Base-by-base conservation (phyloP, 2,797 vertebrate species). In the Betta splendens region DNA sequence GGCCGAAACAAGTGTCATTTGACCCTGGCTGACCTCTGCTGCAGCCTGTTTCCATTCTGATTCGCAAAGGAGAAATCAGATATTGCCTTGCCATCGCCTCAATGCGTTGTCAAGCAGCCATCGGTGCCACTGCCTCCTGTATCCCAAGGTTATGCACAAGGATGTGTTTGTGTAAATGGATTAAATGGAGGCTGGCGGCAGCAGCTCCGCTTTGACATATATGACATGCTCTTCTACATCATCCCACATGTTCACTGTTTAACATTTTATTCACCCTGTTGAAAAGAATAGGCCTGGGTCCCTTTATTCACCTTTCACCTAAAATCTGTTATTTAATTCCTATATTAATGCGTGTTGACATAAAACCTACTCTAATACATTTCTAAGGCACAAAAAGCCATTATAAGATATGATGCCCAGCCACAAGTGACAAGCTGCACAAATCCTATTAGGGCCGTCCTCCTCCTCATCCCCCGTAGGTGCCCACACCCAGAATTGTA, bases 361-460 rank as follows among this genome's bases (percentile, higher is more conserved):
- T 32, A 2, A 47, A 52, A 46, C 3, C 3, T 13, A 35, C 33
- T 32, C 7, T 35, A 40, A 40, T 48, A 33, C 0, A 46, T 53
- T 35, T 52, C 10, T 17, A 1, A 29, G 10, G 2, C 23, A 21
- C 45, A 21, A 43, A 61, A 9, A 57, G 45, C 39, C 61, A 58
- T 61, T 67, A 50, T 33, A 48, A 59, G 54, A 72, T 44, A 25
- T 32, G 29, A 64, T 44, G 60, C 28, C 44, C 26, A 6, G 54
- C 54, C 72, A 65, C 68, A 73, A 66, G 74, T 38, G 22, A 67
- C 69, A 80, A 38, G 38, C 64, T 68, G 73, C 69, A 70, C 64
- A 87, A 88, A 90, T 91, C 88, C 64, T 77, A 64, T 92, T 85
- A 86, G 43, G 40, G 11, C 59, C 65, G 79, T 51, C 39, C 29